phyloP scores from a whole-genome alignment of 35 echinoderm and acorn worm genomes.

The Ophioderma brevispina region DNA sequence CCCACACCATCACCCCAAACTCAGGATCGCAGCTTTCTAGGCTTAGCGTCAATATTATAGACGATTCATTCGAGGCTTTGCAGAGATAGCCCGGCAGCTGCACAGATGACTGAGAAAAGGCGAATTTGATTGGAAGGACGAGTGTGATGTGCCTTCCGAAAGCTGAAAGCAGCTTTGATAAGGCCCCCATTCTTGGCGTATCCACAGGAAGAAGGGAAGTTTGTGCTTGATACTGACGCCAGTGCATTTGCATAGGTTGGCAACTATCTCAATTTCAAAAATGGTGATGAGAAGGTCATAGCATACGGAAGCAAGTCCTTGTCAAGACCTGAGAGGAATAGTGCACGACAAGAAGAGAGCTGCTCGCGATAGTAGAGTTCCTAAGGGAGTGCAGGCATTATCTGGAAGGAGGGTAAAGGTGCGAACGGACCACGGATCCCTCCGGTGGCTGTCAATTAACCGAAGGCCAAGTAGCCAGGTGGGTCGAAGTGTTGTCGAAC shows the following conservation, averaged over 20 bases:
- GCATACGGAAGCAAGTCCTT: not conserved
- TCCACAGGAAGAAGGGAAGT: not conserved
- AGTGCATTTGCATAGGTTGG: not conserved
- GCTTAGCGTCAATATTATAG: slow-evolving; percentile 36
- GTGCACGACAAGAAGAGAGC: slow-evolving; percentile 21
- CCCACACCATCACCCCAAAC: slow-evolving; percentile 22
- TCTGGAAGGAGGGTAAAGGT: not conserved
- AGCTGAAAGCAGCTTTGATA: not conserved
- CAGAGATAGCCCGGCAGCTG: slow-evolving; percentile 21
- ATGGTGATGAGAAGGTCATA: slow-evolving; percentile 21
- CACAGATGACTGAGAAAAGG: slow-evolving; percentile 1
- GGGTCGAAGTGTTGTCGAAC: no score
- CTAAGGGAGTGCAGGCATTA: slow-evolving; percentile 35
- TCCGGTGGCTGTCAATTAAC: no score
- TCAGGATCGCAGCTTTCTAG: slow-evolving; percentile 32
- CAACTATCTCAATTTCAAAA: slow-evolving; percentile 20
- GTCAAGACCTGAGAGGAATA: not conserved
- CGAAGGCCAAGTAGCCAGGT: no score
- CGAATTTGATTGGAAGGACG: not conserved
- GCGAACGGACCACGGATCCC: no score
- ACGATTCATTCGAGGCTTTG: slow-evolving; percentile 22
- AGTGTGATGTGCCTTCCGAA: not conserved
- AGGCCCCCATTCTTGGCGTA: not conserved
- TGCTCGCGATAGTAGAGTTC: slow-evolving; percentile 30
- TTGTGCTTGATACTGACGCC: not conserved